A percentile compares a stretch with the other conserved stretches of the same genome.
Evolutionary conservation across 92 coral and sea anemone genomes (phyloP).

Genomic region (Siderastrea radians): DNA sequence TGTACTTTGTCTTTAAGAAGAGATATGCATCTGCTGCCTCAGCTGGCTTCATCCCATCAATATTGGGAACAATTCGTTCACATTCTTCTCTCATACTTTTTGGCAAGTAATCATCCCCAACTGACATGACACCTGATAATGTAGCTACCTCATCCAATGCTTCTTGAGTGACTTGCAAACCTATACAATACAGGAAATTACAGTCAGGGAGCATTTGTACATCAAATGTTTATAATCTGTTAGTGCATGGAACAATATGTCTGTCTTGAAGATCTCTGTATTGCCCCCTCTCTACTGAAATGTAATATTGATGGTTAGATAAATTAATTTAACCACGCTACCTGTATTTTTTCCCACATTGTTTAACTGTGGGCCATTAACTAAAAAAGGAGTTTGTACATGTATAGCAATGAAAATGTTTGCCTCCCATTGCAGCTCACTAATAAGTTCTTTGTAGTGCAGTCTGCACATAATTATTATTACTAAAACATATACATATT

Average conservation of each 20-base stretch:
- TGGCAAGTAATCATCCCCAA: slow-evolving; percentile 58
- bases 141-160: slow-evolving; percentile 72
- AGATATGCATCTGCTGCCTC: slow-evolving; percentile 71
- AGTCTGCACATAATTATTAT: slow-evolving; percentile 5
- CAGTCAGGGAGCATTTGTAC: slow-evolving; percentile 5
- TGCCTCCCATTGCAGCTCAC: not conserved
- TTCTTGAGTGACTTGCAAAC: slow-evolving; percentile 57
- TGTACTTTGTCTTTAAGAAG: slow-evolving; percentile 65
- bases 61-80: slow-evolving; percentile 63
- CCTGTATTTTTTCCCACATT: not conserved
- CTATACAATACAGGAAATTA: slow-evolving; percentile 27
- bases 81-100: slow-evolving; percentile 61
- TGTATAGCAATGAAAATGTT: not conserved
- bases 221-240: not conserved
- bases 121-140: slow-evolving; percentile 67
- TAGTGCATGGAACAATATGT: slow-evolving; percentile 2
- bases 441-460: slow-evolving; percentile 5
- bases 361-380: slow-evolving; percentile 5
- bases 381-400: not conserved
- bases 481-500: not conserved
- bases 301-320: not conserved
- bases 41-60: slow-evolving; percentile 66
- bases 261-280: slow-evolving; percentile 6
- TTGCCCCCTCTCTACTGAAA: not conserved
- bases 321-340: no score